phyloP scores from a whole-genome alignment of 2,797 vertebrate genomes.

The Catostomus latipinnis region DNA sequence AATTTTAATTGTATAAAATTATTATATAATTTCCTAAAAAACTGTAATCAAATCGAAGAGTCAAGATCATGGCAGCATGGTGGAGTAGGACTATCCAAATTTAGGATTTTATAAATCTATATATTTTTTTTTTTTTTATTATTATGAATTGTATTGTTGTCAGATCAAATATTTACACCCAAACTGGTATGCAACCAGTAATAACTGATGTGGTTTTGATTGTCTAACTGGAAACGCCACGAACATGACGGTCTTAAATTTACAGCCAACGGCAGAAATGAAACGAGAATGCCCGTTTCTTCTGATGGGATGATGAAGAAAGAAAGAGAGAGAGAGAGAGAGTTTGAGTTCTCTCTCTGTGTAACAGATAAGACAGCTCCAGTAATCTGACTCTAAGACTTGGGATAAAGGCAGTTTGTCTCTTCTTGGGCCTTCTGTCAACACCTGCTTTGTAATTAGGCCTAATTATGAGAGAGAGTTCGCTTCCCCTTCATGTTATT shows the following conservation, averaged over 20 bases:
- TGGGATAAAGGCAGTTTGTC: conserved; percentile 99
- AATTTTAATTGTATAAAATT: too few species aligned
- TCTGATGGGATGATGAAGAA: conserved; percentile 61
- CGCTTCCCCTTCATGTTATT: conserved; percentile 99
- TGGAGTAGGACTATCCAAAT: too few species aligned
- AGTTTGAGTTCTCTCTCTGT: conserved; percentile 84
- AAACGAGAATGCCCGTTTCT: conserved; percentile 73
- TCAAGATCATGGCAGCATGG: too few species aligned
- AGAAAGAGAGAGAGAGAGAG: conserved; percentile 65
- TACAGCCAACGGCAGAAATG: conserved; percentile 38
- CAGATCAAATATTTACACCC: not conserved
- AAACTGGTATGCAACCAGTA: not conserved
- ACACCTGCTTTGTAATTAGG: conserved; percentile 99
- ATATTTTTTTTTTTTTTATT: too few species aligned
- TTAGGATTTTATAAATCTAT: too few species aligned
- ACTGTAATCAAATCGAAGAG: too few species aligned
- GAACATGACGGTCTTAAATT: conserved; percentile 60
- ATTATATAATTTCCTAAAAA: too few species aligned
- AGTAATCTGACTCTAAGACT: conserved; percentile 99
- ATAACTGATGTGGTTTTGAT: not conserved
- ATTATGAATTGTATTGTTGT: too few species aligned
- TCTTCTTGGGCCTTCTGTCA: conserved; percentile 97
- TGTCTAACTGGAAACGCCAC: not conserved
- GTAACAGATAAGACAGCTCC: conserved; percentile 96
- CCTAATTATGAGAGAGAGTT: conserved; percentile 99